Evolutionary conservation across 2,888 invertebrate genomes (phyloP), one percentile per base, ranked within the genome.

Genomic region (Papilio demoleus): DNA sequence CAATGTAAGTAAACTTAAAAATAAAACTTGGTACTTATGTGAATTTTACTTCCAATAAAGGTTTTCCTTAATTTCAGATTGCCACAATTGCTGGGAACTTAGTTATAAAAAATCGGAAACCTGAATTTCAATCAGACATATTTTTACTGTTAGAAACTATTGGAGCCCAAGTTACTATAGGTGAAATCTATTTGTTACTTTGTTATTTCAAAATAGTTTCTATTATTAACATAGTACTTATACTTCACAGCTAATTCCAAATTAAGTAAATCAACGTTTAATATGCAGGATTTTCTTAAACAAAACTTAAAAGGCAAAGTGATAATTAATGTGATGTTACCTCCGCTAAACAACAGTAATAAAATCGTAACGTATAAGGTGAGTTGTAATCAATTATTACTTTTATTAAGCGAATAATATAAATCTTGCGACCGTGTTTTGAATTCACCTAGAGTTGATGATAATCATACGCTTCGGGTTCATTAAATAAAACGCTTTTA

Each of bases 31-130:
- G 3, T n/a, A 5, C 12, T 50, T 4, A 12, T 27, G n/a, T 27
- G 19, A 56, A 5, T 5, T 38, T 38, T 38, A 38, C 11, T 2
- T 40, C 14, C 14, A 34, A 2, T 17, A 22, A 38, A 42, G 1
- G 8, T 53, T 50, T 27, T 12, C 24, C 0, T 31, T n/a, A 17
- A 31, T 27, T 31, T 24, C 76, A 94, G 94, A 85, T 93, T 66
- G 95, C 94, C 45, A 94, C 94, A 0, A 81, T 96, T 69, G 96
- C 94, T 53, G 96, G 96, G 0, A 96, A 96, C 79, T 79, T 96
- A 67, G 93, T 94, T 85, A 92, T 95, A 64, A 96, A 96, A 80
- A 93, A 96, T 75, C 77, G 86, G 2, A 90, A 95, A 75, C 90
- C 85, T 1, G 95, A 94, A 70, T 96, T 96, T 78, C 94, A 94